Evolutionary conservation across 2,888 invertebrate genomes (phyloP).

Genomic region (Dorcus parallelipipedus): DNA sequence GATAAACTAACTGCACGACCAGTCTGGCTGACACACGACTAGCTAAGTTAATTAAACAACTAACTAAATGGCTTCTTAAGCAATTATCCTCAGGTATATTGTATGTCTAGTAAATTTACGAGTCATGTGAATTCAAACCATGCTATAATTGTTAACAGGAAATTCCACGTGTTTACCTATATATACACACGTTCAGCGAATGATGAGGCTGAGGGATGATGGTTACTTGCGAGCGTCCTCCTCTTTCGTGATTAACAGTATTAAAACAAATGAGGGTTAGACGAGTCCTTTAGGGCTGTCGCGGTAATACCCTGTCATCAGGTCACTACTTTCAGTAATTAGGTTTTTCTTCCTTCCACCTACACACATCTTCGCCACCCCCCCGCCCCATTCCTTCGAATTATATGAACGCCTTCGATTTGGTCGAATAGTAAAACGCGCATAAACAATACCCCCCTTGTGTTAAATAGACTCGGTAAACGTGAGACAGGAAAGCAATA

Average conservation of each 20-base stretch:
- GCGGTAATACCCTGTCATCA: constrained; percentile 46
- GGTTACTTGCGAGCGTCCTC: constrained; percentile 2
- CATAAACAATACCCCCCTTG: not conserved
- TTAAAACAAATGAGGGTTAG: constrained; percentile 31
- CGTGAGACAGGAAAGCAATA: constrained; percentile 38
- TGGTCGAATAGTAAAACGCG: too few species aligned
- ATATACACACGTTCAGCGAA: constrained; percentile 1
- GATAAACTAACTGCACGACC: constrained; percentile 33
- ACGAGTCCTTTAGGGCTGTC: constrained; percentile 42
- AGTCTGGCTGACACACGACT: constrained; percentile 39
- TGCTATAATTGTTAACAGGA: constrained; percentile 13
- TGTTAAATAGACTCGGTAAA: constrained; percentile 43
- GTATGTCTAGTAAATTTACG: constrained; percentile 37
- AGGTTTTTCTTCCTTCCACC: constrained; percentile 46
- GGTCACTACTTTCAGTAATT: constrained; percentile 48
- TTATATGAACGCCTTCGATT: not conserved
- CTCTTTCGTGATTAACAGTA: constrained; percentile 27
- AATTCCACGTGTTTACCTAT: constrained; percentile 14
- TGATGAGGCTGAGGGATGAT: not conserved
- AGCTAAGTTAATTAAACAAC: constrained; percentile 23
- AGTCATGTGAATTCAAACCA: constrained; percentile 29
- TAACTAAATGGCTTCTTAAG: constrained; percentile 40
- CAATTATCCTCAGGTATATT: constrained; percentile 43
- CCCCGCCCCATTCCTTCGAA: not conserved
- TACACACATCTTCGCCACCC: constrained; percentile 33